Base-by-base conservation (phyloP, 2,113 vertebrate species). In the Monarcha castaneiventris region DNA sequence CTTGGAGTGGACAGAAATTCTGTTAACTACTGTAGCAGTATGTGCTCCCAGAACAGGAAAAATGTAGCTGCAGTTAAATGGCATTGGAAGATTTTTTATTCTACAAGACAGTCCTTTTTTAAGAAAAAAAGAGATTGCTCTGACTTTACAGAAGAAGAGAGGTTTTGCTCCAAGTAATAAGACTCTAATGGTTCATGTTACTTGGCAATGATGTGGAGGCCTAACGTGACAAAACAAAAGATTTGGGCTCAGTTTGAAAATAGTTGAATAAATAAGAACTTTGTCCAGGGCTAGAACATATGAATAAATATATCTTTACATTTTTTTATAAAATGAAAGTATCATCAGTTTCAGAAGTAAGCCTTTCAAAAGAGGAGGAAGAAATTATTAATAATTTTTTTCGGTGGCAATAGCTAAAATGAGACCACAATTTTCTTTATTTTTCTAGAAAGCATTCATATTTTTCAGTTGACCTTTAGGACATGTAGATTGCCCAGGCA, bases 1-100 rank as follows among this genome's bases (percentile, higher is more conserved):
- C 78, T 91, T 84, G 37, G 41, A 96, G 79, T 76, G 93, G 92
- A 93, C 93, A 95, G 89, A 94, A 94, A 94, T 96, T 95, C 84
- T 95, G 90, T 95, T 96, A 96, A 92, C 83, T 94, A 75, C 80
- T 90, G 86, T 82, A 90, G 79, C 75, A 88, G 51, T 88, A 75
- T 74, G 62, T 85, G 66, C 82, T 93, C 49, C 55, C 67, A 68
- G 80, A 77, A 72, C 1, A 67, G 76, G 82, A 87, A 90, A 80
- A 93, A 80, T 69, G 30, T 74, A 91, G 37, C 59, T 85, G 43
- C 68, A 58, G 61, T 69, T 90, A 95, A 96, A 93, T 41, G 37
- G 37, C 68, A 84, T 62, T 0, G 0, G 51, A 93, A 82, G 20
- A 81, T 29, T 32, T 81, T 62, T 69, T 92, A 84, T 84, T 88